phyloP scores from a whole-genome alignment of 2,888 invertebrate species.

The Vannuccia rotundouncinata region DNA sequence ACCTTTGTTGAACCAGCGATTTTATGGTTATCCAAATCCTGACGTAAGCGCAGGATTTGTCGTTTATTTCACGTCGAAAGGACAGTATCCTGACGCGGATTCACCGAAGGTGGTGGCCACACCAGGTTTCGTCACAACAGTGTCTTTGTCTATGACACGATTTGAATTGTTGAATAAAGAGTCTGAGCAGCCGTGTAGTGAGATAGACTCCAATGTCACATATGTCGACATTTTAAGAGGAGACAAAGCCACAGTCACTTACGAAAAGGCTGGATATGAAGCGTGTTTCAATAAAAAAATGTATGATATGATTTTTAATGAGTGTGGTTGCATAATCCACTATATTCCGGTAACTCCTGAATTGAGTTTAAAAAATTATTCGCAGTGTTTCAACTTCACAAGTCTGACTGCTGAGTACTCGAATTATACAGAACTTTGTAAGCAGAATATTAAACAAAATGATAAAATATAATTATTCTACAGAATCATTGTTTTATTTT shows the following conservation, averaged over 20 bases:
- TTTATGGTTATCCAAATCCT: not conserved
- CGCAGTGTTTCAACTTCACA: not conserved
- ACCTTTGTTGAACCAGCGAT: not conserved
- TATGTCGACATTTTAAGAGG: not conserved
- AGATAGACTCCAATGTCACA: not conserved
- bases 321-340: not conserved
- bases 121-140: not conserved
- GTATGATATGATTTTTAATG: not conserved
- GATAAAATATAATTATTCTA: no score
- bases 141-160: not conserved
- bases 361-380: no score
- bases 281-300: not conserved
- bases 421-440: not conserved
- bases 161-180: not conserved
- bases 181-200: not conserved
- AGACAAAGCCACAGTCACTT: not conserved
- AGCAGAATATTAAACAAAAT: no score
- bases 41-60: not conserved
- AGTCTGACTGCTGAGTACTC: not conserved
- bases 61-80: not conserved
- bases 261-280: not conserved
- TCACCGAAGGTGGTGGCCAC: not conserved
- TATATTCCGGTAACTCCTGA: not conserved
- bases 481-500: no score
- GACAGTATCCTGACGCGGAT: not conserved